These are phyloP conservation scores for Patagioenas fasciata DNA, from an alignment of 2,113 vertebrate genomes.

Conservation along the genomic window DNA sequence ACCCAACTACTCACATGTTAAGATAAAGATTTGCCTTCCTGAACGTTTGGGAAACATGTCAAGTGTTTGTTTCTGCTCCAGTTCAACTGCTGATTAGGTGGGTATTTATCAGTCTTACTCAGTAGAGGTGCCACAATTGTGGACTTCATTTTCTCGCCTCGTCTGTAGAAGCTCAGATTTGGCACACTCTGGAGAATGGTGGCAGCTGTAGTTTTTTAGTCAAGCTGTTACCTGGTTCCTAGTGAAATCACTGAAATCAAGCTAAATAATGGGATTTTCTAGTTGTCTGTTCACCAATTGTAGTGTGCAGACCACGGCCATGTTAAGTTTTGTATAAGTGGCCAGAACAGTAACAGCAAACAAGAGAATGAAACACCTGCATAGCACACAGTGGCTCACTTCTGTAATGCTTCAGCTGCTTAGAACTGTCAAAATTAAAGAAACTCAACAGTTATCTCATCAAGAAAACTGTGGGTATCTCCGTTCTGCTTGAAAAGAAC, in stretches of 20 bases:
- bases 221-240: background rate
- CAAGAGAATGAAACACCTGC: background rate
- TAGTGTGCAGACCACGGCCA: background rate
- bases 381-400: background rate
- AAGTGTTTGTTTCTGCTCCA: background rate
- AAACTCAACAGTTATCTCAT: background rate
- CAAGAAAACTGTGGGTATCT: background rate
- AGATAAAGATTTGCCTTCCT: background rate
- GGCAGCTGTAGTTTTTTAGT: background rate
- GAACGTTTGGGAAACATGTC: background rate
- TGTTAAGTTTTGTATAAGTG: fast-evolving
- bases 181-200: background rate
- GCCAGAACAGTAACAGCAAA: background rate
- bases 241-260: background rate
- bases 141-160: background rate
- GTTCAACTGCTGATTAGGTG: background rate
- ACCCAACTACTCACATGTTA: background rate
- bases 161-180: background rate
- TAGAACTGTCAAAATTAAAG: background rate
- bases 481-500: background rate
- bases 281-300: background rate
- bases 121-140: background rate
- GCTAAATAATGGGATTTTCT: background rate
- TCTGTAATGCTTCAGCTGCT: background rate
- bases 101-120: background rate